phyloP scores from a whole-genome alignment of 2,888 invertebrate species.

The Spodoptera picta region DNA sequence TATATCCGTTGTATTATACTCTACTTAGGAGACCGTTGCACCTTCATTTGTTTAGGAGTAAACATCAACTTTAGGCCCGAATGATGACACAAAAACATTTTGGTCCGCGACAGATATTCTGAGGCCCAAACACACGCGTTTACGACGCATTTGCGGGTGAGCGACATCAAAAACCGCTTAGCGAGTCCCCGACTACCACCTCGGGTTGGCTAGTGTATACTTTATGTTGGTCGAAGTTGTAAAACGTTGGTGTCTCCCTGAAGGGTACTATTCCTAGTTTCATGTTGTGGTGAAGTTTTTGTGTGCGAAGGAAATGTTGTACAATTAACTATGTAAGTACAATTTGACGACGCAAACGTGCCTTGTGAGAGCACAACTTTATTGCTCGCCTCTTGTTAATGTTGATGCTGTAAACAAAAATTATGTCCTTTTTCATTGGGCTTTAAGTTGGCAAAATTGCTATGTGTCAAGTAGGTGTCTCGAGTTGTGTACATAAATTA shows the following conservation, averaged over 20 bases:
- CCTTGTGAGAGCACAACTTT: slow-evolving; percentile 57
- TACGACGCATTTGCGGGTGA: slow-evolving; percentile 69
- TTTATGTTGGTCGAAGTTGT: slow-evolving; percentile 70
- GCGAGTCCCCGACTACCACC: slow-evolving; percentile 70
- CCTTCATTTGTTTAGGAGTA: slow-evolving; percentile 67
- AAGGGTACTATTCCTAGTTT: slow-evolving; percentile 61
- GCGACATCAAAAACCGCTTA: slow-evolving; percentile 82
- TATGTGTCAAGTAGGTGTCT: slow-evolving; percentile 27
- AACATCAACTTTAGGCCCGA: slow-evolving; percentile 60
- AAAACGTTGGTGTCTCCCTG: slow-evolving; percentile 65
- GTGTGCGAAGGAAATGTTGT: slow-evolving; percentile 56
- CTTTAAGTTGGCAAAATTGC: slow-evolving; percentile 32
- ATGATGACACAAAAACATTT: slow-evolving; percentile 67
- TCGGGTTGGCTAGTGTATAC: slow-evolving; percentile 63
- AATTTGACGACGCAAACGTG: slow-evolving; percentile 61
- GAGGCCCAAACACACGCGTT: slow-evolving; percentile 66
- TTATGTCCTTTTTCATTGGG: slow-evolving; percentile 53
- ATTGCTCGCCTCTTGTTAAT: slow-evolving; percentile 54
- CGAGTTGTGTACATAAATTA: slow-evolving; percentile 11
- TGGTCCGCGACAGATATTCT: slow-evolving; percentile 55
- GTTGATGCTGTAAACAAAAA: slow-evolving; percentile 54
- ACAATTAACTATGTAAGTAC: slow-evolving; percentile 64
- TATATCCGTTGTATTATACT: slow-evolving; percentile 54
- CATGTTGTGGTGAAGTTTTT: slow-evolving; percentile 62
- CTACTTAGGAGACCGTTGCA: slow-evolving; percentile 59